Conservation (phyloP, 1,140 invertebrate species). For the Eciton burchellii region DNA sequence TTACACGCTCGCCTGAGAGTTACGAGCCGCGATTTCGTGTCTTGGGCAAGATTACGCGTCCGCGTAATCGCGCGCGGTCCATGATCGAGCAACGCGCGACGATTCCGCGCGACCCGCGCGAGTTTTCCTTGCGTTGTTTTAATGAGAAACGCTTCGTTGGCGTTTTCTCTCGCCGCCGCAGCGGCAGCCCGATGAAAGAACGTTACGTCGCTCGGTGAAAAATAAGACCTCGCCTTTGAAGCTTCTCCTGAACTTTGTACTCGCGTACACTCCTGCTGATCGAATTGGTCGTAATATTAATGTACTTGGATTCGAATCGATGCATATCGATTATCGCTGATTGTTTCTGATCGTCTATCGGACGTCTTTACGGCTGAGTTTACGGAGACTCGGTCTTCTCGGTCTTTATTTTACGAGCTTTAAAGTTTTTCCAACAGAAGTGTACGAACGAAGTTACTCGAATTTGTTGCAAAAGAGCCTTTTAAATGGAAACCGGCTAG, state of each 20-base stretch:
- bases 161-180: background rate
- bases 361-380: constrained; percentile 29
- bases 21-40: constrained; percentile 41
- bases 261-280: background rate
- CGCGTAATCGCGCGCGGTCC: constrained; percentile 12
- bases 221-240: background rate
- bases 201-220: background rate
- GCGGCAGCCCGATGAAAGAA: background rate
- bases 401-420: constrained; percentile 49
- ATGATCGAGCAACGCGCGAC: constrained; percentile 22
- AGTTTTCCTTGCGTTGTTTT: background rate
- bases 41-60: too few relatives aligned
- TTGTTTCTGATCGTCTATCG: background rate
- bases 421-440: constrained; percentile 49
- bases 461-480: constrained; percentile 52
- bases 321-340: background rate
- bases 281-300: background rate
- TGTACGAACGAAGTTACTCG: constrained; percentile 49
- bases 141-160: background rate
- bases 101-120: background rate
- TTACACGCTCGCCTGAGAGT: constrained; percentile 34
- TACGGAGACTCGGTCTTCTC: constrained; percentile 21
- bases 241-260: background rate
- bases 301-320: background rate
- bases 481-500: constrained; percentile 55